These are phyloP conservation scores for Baronia brevicornis DNA, from an alignment of 2,888 invertebrate species.

Conservation along the genomic window DNA sequence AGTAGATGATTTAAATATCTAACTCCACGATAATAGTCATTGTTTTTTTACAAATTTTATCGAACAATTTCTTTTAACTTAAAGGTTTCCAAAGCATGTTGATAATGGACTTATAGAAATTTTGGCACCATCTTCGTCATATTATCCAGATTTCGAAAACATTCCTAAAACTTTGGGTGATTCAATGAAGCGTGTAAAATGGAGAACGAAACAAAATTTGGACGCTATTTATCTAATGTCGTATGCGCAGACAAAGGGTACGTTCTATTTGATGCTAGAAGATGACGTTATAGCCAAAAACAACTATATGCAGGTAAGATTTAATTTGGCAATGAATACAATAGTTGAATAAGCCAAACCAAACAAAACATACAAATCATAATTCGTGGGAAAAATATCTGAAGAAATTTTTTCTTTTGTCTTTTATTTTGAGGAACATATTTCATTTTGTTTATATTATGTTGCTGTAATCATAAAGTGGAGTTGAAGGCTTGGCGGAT, in stretches of 20 bases:
- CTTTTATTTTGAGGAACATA: too few relatives aligned
- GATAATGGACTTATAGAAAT: slow-evolving; percentile 91
- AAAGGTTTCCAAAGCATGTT: slow-evolving; percentile 84
- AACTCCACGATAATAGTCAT: too few relatives aligned
- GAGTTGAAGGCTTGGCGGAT: too few relatives aligned
- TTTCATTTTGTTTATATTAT: too few relatives aligned
- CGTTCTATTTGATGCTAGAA: slow-evolving; percentile 94
- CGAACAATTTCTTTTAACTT: slow-evolving; percentile 8
- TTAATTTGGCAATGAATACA: not conserved
- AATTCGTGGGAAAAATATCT: too few relatives aligned
- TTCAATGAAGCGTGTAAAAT: slow-evolving; percentile 86
- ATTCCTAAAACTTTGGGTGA: slow-evolving; percentile 89
- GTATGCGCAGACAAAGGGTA: slow-evolving; percentile 90
- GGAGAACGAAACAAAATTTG: slow-evolving; percentile 96
- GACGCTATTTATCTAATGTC: slow-evolving; percentile 97
- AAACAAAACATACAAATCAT: too few relatives aligned
- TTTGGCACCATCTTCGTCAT: slow-evolving; percentile 87
- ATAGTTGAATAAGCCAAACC: too few relatives aligned
- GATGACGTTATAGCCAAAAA: slow-evolving; percentile 94
- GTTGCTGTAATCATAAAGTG: too few relatives aligned
- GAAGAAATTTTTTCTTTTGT: too few relatives aligned
- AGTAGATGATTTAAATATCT: too few relatives aligned
- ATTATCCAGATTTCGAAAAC: slow-evolving; percentile 90
- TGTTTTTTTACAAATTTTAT: not conserved
- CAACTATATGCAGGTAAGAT: slow-evolving; percentile 87